Evolutionary conservation across 2,113 vertebrate species (phyloP).

Genomic region (Narcine bancroftii): DNA sequence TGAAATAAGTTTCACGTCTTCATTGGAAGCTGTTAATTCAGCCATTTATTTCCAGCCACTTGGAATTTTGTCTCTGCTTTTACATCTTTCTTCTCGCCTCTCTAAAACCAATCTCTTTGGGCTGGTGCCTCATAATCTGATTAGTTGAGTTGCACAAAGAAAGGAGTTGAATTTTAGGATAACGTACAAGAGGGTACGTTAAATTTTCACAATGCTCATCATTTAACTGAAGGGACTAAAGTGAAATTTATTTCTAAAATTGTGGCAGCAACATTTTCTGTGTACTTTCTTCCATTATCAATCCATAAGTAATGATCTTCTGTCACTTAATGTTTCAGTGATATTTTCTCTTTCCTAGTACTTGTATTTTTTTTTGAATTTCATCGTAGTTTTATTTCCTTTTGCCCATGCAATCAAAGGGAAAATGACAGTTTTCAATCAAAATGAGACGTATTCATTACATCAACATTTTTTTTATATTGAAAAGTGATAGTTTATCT

Average conservation of each 20-base stretch:
- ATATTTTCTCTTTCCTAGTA: neutral
- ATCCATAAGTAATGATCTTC: neutral
- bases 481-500: neutral
- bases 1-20: neutral
- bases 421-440: neutral
- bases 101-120: neutral
- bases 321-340: neutral
- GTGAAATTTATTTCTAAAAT: neutral
- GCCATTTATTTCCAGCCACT: neutral
- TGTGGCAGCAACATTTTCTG: neutral
- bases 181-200: neutral
- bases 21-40: neutral
- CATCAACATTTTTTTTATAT: neutral
- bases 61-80: neutral
- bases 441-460: neutral
- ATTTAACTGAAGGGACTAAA: neutral
- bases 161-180: neutral
- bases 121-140: neutral
- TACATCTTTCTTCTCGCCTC: neutral
- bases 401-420: neutral
- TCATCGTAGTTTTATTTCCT: conserved; percentile 2
- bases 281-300: neutral
- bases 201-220: neutral
- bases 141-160: neutral
- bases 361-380: neutral